phyloP scores from a whole-genome alignment of 2,888 invertebrate genomes.

The Rotaria macrura region DNA sequence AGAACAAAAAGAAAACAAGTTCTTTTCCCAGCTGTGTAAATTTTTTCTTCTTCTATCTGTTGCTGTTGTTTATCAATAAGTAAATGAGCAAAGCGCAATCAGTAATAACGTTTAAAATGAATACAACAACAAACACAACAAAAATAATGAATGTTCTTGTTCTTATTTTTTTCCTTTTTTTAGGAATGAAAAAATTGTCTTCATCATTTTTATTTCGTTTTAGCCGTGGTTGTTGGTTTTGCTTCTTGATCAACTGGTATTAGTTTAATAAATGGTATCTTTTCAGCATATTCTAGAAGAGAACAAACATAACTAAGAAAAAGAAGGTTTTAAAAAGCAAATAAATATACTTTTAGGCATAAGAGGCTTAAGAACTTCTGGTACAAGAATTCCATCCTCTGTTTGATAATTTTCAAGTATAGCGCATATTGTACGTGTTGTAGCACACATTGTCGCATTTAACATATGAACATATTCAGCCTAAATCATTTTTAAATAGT shows the following conservation, averaged over 20 bases:
- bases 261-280: neutral
- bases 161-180: too few species aligned
- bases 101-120: neutral
- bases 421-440: slow-evolving; percentile 74
- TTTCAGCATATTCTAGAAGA: slow-evolving; percentile 4
- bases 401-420: slow-evolving; percentile 67
- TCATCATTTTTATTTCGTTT: neutral
- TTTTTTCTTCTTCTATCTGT: neutral
- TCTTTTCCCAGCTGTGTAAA: neutral
- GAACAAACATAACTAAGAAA: too few species aligned
- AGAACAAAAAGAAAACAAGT: neutral
- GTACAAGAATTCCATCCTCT: slow-evolving; percentile 76
- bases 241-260: neutral
- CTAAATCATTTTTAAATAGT: neutral
- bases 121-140: neutral
- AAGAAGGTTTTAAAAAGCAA: too few species aligned
- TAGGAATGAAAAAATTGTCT: too few species aligned
- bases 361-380: slow-evolving; percentile 54
- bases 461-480: slow-evolving; percentile 25
- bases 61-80: neutral
- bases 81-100: neutral
- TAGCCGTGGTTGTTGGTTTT: neutral
- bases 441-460: slow-evolving; percentile 62
- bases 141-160: neutral
- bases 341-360: slow-evolving; percentile 52